Percentiles rank a stretch among this genome's conserved stretches.
These are phyloP conservation scores for Tonatia bakeri DNA, from an alignment of 2,113 vertebrate genomes.

Conservation along the genomic window DNA sequence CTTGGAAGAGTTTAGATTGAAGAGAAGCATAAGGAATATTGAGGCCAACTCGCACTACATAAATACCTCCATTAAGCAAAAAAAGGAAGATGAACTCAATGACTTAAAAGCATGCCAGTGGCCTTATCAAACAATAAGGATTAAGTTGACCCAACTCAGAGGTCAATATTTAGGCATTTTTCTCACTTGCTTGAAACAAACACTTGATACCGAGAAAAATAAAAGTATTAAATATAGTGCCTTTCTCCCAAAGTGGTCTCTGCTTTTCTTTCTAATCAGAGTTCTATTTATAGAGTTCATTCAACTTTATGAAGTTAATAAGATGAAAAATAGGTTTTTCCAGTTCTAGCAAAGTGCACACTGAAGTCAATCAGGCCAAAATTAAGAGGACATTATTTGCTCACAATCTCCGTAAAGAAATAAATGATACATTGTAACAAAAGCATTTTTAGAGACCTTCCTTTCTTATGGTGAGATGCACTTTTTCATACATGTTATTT, in stretches of 20 bases:
- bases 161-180: neutral
- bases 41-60: neutral
- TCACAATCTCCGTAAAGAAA: neutral
- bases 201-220: neutral
- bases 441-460: neutral
- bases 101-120: neutral
- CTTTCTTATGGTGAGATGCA: neutral
- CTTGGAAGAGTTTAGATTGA: slow-evolving; percentile 7
- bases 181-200: slow-evolving; percentile 19
- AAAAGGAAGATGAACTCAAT: neutral
- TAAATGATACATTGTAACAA: neutral
- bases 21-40: neutral
- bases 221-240: neutral
- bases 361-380: neutral
- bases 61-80: neutral
- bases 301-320: neutral
- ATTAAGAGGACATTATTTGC: neutral
- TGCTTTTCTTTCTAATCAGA: neutral
- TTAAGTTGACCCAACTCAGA: neutral
- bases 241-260: neutral
- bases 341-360: neutral
- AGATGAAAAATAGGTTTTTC: slow-evolving; percentile 6
- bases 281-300: neutral
- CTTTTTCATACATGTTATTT: neutral
- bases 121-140: neutral